Evolutionary conservation across 2,113 vertebrate genomes (phyloP), one percentile per base, ranked within the genome.

Genomic region (Mormyrus lacerda): DNA sequence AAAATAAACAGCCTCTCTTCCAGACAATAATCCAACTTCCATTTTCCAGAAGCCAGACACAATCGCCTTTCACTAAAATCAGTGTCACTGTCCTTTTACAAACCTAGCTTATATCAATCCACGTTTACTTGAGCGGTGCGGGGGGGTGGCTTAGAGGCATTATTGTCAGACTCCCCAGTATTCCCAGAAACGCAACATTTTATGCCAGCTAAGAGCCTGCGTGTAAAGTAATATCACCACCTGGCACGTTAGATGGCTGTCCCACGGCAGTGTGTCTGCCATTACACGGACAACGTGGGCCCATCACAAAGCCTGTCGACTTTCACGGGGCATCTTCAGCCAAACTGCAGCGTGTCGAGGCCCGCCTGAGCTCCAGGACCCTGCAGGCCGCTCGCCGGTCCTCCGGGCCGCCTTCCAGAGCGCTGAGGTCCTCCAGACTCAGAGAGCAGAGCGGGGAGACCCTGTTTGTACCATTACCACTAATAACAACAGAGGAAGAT

Each of bases 1-100:
- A 89, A 89, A 50, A 87, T 51, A 90, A 92, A 90, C 88, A 87
- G 90, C 79, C 89, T 90, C 85, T 51, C 31, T 53, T 48, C 9
- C 85, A 88, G 83, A 61, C 88, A 88, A 90, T 90, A 91, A 90
- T 55, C 15, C 44, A 89, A 42, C 84, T 42, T 86, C 83, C 39
- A 48, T 83, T 89, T 69, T 47, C n/a, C 79, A 58, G 48, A n/a
- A 90, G 89, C 73, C 19, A 47, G 53, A 42, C 73, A 61, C n/a
- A 44, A 61, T 73, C 39, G 79, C 89, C 87, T 85, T 27, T 76
- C 89, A 89, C 89, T 47, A 87, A 84, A 84, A 88, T 90, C 87
- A 87, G 44, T 82, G 87, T 90, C 89, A 48, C 85, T 51, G 85
- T 91, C 89, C 53, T 82, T 90, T 88, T 84, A 44, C 55, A 39